Base-by-base conservation (phyloP, 2,888 invertebrate genomes). In the Aspidapion aeneum region DNA sequence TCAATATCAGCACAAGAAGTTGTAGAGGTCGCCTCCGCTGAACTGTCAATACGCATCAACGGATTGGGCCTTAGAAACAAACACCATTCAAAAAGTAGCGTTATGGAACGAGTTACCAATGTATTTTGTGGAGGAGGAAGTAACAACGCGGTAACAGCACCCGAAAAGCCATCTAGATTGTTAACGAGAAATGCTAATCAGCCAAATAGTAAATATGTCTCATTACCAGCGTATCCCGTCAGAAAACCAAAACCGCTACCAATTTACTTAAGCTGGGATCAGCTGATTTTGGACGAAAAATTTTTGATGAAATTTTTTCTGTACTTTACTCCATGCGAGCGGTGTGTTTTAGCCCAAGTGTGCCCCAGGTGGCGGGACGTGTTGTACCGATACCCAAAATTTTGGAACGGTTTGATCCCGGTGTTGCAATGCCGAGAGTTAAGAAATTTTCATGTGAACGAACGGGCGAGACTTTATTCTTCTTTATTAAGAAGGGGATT, bases 1-100 rank as follows among this genome's bases (percentile, higher is more conserved):
- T 67, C 67, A 17, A 67, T 67, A 60, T 67, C 67, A 57, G 67
- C 92, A 74, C 93, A 93, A 81, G 93, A 93, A 75, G 93, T 94
- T 77, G 94, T 94, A 80, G 94, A 94, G 84, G 87, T 94, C 76
- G 94, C 94, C 74, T 93, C 93, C 73, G 94, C 94, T 69, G 94
- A 94, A 82, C 84, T 94, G 70, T 90, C 93, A 72, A 93, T 94
- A 77, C 88, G 94, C 76, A 94, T 94, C 81, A 94, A 91, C 76
- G 93, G 93, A 66, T 84, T 93, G 75, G 85, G 66, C 78, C 83
- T 67, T 19, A 70, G 77, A 51, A 68, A 74, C 67, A 75, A 73
- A 69, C 78, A 78, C 67, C 75, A 77, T 65, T 73, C 77, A 68
- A 77, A 76, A 67, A 82, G 86, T 21, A 88, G 89, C 77, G 93